phyloP scores from a whole-genome alignment of 2,888 invertebrate genomes.

The Drosophila helvetica region DNA sequence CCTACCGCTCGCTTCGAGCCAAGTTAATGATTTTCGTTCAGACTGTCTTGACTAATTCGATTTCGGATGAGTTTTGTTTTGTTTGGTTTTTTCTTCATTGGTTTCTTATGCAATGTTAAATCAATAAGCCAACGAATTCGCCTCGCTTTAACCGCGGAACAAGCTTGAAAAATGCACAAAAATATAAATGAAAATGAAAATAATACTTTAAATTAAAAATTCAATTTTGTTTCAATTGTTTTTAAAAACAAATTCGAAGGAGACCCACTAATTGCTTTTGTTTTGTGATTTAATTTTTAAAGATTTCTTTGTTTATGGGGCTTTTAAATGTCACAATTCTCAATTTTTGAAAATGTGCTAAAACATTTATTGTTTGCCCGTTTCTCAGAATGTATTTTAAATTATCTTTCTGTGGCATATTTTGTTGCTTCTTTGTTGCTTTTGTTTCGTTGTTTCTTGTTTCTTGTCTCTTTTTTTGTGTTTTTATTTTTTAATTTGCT shows the following conservation, averaged over 20 bases:
- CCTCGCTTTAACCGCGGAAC: slow-evolving; percentile 15
- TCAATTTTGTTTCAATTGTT: not conserved
- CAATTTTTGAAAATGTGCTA: slow-evolving; percentile 33
- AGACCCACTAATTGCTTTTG: not conserved
- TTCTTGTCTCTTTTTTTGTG: slow-evolving; percentile 10
- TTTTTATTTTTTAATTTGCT: slow-evolving; percentile 35
- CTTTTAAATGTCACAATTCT: slow-evolving; percentile 41
- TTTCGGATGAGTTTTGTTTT: slow-evolving; percentile 29
- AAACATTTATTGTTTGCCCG: slow-evolving; percentile 28
- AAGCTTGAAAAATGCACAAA: slow-evolving; percentile 6
- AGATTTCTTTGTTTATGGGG: slow-evolving; percentile 34
- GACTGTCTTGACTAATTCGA: slow-evolving; percentile 32
- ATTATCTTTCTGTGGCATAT: slow-evolving; percentile 17
- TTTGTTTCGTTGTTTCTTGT: slow-evolving; percentile 2
- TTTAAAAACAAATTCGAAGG: not conserved
- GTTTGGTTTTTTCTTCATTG: slow-evolving; percentile 17
- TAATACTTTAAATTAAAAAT: not conserved
- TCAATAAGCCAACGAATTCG: slow-evolving; percentile 61
- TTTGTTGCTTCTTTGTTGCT: slow-evolving; percentile 7
- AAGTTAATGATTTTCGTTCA: slow-evolving; percentile 69
- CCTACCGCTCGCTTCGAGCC: slow-evolving; percentile 39
- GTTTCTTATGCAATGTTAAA: slow-evolving; percentile 71
- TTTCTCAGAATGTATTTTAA: slow-evolving; percentile 36
- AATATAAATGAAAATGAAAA: too few species aligned
- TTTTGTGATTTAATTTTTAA: not conserved